Evolutionary conservation across 2,888 invertebrate genomes (phyloP).

Genomic region (Ernsta delagoae): DNA sequence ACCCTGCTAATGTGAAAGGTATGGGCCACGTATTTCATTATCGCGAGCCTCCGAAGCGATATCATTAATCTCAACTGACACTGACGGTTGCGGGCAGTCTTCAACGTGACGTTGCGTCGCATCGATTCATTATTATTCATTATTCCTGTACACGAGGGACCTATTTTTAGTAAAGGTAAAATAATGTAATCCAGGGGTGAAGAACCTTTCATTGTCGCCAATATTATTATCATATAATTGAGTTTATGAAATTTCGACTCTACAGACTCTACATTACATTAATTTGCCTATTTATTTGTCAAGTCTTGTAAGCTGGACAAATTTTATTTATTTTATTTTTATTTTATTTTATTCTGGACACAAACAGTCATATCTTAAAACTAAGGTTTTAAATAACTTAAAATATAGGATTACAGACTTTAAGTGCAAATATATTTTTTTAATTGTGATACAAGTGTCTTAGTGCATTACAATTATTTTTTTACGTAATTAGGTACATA

Average conservation of each 20-base stretch:
- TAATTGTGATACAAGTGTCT: too few relatives aligned
- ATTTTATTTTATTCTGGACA: too few relatives aligned
- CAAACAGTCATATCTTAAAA: too few relatives aligned
- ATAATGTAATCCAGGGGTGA: background rate
- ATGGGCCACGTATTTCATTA: slow-evolving; percentile 32
- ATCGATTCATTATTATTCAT: slow-evolving; percentile 32
- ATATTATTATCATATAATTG: background rate
- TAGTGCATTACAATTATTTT: too few relatives aligned
- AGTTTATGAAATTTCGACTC: background rate
- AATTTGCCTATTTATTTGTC: too few relatives aligned
- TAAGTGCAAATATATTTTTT: too few relatives aligned
- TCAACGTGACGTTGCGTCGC: slow-evolving; percentile 20
- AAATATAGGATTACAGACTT: too few relatives aligned
- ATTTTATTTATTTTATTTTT: too few relatives aligned
- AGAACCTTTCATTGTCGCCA: background rate
- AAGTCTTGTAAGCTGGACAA: too few relatives aligned
- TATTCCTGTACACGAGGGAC: slow-evolving; percentile 1
- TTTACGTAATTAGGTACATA: too few relatives aligned
- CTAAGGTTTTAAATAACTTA: too few relatives aligned
- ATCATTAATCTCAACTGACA: slow-evolving; percentile 37
- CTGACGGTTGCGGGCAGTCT: slow-evolving; percentile 26
- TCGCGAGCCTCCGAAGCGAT: slow-evolving; percentile 22
- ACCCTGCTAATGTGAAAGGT: slow-evolving; percentile 19
- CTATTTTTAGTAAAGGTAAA: slow-evolving; percentile 10
- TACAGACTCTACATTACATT: too few relatives aligned